These are phyloP conservation scores for Sitophilus oryzae DNA, from an alignment of 1,140 invertebrate species.

Conservation along the genomic window DNA sequence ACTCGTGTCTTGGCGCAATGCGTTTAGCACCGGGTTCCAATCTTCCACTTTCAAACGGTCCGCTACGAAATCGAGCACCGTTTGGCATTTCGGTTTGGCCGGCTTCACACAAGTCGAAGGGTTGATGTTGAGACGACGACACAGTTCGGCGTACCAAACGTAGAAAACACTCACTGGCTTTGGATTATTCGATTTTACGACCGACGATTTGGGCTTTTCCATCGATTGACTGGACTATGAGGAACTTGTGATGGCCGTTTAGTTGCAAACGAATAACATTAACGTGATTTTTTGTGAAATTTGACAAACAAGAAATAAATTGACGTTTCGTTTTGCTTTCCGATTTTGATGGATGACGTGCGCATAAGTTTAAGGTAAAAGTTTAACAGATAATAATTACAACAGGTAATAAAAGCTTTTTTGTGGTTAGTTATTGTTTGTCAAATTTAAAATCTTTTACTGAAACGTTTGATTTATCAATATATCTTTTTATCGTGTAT, in stretches of 20 bases:
- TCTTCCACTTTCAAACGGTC: conserved; percentile 63
- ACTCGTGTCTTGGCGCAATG: conserved; percentile 56
- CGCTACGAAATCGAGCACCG: conserved; percentile 55
- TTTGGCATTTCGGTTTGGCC: conserved; percentile 43
- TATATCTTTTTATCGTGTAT: not conserved
- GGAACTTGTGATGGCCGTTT: not conserved
- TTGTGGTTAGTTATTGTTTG: not conserved
- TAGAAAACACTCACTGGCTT: conserved; percentile 42
- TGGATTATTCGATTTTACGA: conserved; percentile 25
- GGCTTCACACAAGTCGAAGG: conserved; percentile 37
- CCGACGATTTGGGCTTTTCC: conserved; percentile 31
- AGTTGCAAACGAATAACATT: conserved; percentile 21
- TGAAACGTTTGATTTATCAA: not conserved
- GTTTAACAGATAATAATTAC: not conserved
- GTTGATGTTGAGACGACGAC: conserved; percentile 37
- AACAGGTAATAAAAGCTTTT: not conserved
- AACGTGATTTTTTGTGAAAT: conserved; percentile 10
- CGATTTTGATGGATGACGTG: conserved; percentile 1
- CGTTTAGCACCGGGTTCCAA: conserved; percentile 62
- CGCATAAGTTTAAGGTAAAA: not conserved
- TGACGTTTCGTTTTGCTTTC: conserved; percentile 8
- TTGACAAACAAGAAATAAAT: conserved; percentile 13
- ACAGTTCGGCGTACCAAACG: conserved; percentile 42
- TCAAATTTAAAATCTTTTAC: not conserved
- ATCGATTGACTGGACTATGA: conserved; percentile 12